Base-by-base conservation (phyloP, 2,888 invertebrate genomes). In the Trichacis sp. region DNA sequence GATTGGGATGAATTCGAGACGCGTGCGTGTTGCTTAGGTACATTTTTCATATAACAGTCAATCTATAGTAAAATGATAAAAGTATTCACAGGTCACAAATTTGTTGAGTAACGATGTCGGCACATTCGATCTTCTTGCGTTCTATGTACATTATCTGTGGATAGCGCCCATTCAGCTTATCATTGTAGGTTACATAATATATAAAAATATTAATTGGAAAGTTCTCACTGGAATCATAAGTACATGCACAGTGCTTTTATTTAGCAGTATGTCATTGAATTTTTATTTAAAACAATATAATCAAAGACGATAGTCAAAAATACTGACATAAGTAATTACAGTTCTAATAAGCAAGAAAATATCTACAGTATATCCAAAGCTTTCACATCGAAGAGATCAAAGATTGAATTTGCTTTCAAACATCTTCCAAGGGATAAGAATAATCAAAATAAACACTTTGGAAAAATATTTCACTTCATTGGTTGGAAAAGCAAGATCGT, bases 391-490 rank as follows among this genome's bases (percentile, higher is more conserved):
- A 52, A 95, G 96, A 0, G 97, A 97, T 84, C 88, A 93, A 73
- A 85, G 97, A 2, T 92, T 97, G 1, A 87, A 93, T 15, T 83
- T 96, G 0, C 96, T 97, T 94, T 95, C 93, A 79, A 96, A 95
- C 81, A 91, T 95, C 0, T 90, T 97, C 29, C 89, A 90, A 73
- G 96, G 95, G 1, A 93, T 95, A 72, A 89, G 93, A 64, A 92
- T 94, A 0, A 93, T 95, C 70, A 95, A 95, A 81, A 94, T 95
- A 93, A 94, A 93, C 77, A 92, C 93, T 0, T 95, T 95, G 91
- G 95, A 95, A 81, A 88, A 88, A 33, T 92, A 93, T 0, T 95
- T 95, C 77, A 90, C 90, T 0, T 87, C 87, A 20, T 79, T 90
- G 2, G 85, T 91, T 1, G 87, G 84, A 29, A 79, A 84, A 38